Conservation (phyloP, 2,797 vertebrate genomes). For the Hemitrygon akajei region DNA sequence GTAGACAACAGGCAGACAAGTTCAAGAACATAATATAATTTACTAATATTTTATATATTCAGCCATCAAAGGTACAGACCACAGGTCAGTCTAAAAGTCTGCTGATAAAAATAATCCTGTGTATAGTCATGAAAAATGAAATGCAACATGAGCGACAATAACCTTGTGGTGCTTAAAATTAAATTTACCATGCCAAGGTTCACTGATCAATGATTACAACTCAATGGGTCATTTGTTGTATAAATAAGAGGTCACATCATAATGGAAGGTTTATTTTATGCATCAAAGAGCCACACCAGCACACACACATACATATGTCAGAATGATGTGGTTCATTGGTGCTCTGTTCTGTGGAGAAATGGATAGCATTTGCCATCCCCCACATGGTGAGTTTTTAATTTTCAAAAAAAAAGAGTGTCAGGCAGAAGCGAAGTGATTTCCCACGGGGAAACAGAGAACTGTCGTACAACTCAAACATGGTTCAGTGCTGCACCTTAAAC, state of each 20-base stretch:
- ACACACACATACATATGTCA: not conserved
- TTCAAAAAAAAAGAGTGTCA: conserved; percentile 14
- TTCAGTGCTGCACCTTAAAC: not conserved
- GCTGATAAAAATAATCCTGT: not conserved
- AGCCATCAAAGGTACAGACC: not conserved
- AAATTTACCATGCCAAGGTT: not conserved
- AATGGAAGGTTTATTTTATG: not conserved
- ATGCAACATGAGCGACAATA: not conserved
- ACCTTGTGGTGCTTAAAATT: not conserved
- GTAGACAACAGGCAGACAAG: not conserved
- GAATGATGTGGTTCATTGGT: not conserved
- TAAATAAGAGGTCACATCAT: not conserved
- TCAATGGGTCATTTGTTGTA: conserved; percentile 6
- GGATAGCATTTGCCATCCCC: not conserved
- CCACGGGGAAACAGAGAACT: not conserved
- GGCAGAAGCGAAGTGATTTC: conserved; percentile 13
- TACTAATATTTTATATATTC: not conserved
- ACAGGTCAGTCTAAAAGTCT: not conserved
- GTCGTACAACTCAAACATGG: not conserved
- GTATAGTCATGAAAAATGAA: conserved; percentile 4
- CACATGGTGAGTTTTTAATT: conserved; percentile 23
- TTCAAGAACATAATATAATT: not conserved
- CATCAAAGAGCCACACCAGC: not conserved
- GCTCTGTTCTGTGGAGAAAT: not conserved
- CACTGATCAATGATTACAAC: conserved; percentile 16